phyloP scores from a whole-genome alignment of 2,888 invertebrate genomes.

The Molanna angustata region DNA sequence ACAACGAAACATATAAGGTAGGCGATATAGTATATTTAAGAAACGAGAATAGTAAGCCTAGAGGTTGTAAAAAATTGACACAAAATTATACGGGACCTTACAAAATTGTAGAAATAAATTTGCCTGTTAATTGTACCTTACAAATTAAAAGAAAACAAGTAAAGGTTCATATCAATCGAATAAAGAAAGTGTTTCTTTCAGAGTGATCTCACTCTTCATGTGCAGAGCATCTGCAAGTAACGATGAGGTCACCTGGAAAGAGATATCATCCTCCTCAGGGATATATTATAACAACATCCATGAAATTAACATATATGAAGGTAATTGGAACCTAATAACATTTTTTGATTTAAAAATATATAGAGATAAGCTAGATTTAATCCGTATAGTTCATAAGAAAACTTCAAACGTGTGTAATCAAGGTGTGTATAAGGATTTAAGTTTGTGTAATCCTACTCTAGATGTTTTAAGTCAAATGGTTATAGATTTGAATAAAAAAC shows the following conservation, averaged over 20 bases:
- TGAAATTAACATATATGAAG: background rate
- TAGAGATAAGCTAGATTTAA: background rate
- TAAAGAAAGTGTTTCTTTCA: constrained; percentile 16
- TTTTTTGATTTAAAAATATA: background rate
- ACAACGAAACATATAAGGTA: constrained; percentile 26
- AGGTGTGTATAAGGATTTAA: background rate
- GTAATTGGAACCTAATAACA: background rate
- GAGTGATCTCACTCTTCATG: background rate
- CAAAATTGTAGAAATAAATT: constrained; percentile 29
- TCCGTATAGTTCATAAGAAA: background rate
- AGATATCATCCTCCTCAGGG: background rate
- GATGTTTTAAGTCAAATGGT: background rate
- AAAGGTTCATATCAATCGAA: constrained; percentile 24
- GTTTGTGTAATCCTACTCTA: background rate
- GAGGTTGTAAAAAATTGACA: constrained; percentile 26
- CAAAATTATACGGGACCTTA: constrained; percentile 30
- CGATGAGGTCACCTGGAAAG: background rate
- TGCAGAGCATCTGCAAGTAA: background rate
- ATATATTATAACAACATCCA: background rate
- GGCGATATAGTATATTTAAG: constrained; percentile 30
- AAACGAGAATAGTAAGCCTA: constrained; percentile 21
- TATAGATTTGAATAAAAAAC: background rate
- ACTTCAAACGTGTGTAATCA: background rate
- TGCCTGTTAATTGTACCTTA: constrained; percentile 29
- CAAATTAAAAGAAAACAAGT: constrained; percentile 27